phyloP scores from a whole-genome alignment of 2,888 invertebrate species.

The Melangyna quadrimaculata region DNA sequence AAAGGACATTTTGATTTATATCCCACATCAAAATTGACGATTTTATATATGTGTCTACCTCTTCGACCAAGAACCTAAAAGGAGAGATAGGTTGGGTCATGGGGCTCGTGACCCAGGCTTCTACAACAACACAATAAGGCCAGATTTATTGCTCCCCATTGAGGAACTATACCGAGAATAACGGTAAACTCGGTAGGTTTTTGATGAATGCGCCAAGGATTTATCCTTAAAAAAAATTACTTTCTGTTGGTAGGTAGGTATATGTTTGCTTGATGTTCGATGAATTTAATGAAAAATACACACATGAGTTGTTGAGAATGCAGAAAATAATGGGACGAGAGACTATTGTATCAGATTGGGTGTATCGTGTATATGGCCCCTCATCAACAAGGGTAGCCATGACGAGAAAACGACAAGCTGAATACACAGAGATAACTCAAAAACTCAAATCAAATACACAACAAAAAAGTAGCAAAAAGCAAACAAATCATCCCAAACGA shows the following conservation, averaged over 20 bases:
- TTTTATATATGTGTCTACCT: constrained; percentile 1
- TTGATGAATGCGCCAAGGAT: constrained; percentile 31
- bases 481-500: constrained; percentile 9
- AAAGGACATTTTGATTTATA: constrained; percentile 65
- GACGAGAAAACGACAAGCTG: constrained; percentile 47
- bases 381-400: constrained; percentile 50
- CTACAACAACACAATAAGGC: neutral
- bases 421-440: constrained; percentile 51
- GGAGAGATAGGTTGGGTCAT: neutral
- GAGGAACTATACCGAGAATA: neutral
- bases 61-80: too few species aligned
- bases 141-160: constrained; percentile 28
- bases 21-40: constrained; percentile 41
- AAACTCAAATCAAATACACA: neutral
- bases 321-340: neutral
- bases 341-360: neutral
- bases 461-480: neutral
- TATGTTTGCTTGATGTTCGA: neutral
- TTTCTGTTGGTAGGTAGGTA: neutral
- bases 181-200: constrained; percentile 7
- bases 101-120: neutral
- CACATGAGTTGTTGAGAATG: constrained; percentile 8
- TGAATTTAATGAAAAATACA: constrained; percentile 30
- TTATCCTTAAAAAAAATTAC: neutral
- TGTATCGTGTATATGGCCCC: neutral